A percentile compares a stretch with the other conserved stretches of the same genome.
These are phyloP conservation scores for Magallana gigas DNA, from an alignment of 1,140 invertebrate species.

Conservation along the genomic window DNA sequence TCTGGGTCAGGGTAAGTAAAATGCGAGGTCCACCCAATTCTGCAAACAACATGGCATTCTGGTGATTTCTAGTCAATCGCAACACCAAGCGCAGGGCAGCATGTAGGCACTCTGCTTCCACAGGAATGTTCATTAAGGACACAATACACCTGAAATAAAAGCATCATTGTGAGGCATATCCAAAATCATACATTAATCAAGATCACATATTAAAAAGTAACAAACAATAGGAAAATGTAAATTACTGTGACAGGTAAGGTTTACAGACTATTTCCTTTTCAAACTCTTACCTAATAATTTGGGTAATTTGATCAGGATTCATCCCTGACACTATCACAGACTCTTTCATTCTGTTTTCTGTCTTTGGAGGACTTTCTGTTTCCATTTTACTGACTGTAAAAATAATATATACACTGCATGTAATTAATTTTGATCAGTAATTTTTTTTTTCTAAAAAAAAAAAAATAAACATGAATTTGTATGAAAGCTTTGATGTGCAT, in stretches of 20 bases:
- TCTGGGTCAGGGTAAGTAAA: constrained; percentile 86
- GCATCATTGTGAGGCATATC: no score
- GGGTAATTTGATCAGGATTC: constrained; percentile 70
- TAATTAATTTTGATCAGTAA: no score
- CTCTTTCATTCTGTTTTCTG: constrained; percentile 61
- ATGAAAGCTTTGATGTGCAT: no score
- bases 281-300: constrained; percentile 72
- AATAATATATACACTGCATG: not conserved
- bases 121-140: constrained; percentile 84
- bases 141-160: constrained; percentile 83
- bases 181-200: no score
- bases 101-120: constrained; percentile 89
- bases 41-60: constrained; percentile 88
- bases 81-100: constrained; percentile 89
- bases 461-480: no score
- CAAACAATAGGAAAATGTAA: no score
- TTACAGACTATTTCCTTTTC: not conserved
- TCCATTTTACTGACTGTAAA: constrained; percentile 67
- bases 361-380: constrained; percentile 63
- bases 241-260: no score
- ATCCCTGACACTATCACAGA: constrained; percentile 67
- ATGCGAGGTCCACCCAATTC: constrained; percentile 87
- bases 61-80: constrained; percentile 88
- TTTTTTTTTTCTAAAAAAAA: no score
- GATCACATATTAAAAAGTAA: no score